Percentiles rank a stretch among this genome's conserved stretches.
These are phyloP conservation scores for Mastigias papua DNA, from an alignment of 30 jellyfish, hydroid and myxozoan genomes.

Conservation along the genomic window DNA sequence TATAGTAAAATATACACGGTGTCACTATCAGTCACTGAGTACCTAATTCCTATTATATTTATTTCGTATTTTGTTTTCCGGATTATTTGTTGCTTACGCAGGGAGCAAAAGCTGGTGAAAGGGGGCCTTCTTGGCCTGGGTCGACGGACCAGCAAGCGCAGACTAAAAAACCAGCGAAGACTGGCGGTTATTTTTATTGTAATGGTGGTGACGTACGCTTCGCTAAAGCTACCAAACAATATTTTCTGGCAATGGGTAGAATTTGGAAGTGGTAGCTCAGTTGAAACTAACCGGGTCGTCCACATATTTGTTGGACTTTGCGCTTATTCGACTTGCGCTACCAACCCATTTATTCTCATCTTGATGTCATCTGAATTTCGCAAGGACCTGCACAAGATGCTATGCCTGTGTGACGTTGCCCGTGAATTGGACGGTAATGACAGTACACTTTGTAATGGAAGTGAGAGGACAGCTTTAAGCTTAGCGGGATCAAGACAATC, in stretches of 20 bases:
- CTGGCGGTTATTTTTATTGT: conserved; percentile 62
- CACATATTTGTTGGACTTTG: conserved; percentile 71
- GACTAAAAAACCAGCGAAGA: conserved; percentile 40
- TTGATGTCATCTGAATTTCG: conserved; percentile 62
- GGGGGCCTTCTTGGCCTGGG: conserved; percentile 65
- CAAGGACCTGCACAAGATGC: conserved; percentile 26
- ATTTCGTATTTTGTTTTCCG: conserved; percentile 34
- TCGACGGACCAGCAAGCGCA: conserved; percentile 47
- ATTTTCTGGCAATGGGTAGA: conserved; percentile 80
- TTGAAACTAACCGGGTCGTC: conserved; percentile 7
- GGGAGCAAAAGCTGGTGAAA: conserved; percentile 41
- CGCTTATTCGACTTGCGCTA: conserved; percentile 75
- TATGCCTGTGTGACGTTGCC: neutral
- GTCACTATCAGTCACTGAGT: conserved; percentile 60
- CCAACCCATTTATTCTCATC: conserved; percentile 66
- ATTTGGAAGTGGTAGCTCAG: conserved; percentile 40
- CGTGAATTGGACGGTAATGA: neutral
- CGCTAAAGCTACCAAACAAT: conserved; percentile 76
- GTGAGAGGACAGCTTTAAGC: conserved; percentile 4
- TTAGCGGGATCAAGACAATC: neutral
- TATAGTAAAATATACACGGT: conserved; percentile 54
- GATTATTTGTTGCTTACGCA: conserved; percentile 32
- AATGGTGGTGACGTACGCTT: conserved; percentile 62
- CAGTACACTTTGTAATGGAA: neutral
- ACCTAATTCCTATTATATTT: conserved; percentile 46